Evolutionary conservation across 2,888 invertebrate species (phyloP), one percentile per base, ranked within the genome.

Genomic region (Rutpela maculata): DNA sequence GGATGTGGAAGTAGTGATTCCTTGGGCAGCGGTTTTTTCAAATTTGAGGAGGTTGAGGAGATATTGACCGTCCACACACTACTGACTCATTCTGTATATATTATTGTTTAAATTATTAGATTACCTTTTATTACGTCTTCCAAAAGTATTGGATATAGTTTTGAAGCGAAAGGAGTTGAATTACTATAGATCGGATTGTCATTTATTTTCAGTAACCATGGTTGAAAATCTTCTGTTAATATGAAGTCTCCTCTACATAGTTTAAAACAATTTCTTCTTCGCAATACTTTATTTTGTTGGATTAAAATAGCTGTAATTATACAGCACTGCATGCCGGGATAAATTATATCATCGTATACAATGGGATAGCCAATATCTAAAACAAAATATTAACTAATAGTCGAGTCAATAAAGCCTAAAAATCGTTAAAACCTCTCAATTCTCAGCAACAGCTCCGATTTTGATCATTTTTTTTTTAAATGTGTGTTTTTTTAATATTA

Each of bases 181-280:
- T 94, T 92, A 78, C 93, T 91, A 89, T 98, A 93, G 89, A 97
- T 95, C 0, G 98, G 98, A 86, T 95, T 95, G 1, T 96, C 95
- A 91, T 98, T 98, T 81, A 98, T 97, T 91, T 98, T 98, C 84
- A 98, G 95, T 78, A 98, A 90, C 95, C 97, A 97, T 0, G 97
- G 97, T 79, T 93, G 92, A 84, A 94, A 95, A 85, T 96, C 94
- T 85, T 97, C 95, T 75, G 96, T 95, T 55, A 98, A 89, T 91
- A 98, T 95, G 88, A 98, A 98, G 90, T 98, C 98, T 71, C 97
- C 97, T 7, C 98, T 98, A 87, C 96, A 98, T 55, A 97, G 88
- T 89, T 98, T 98, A 89, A 97, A 98, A 75, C 95, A 94, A 85
- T 95, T 95, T 85, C 93, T 93, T 78, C 93, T 91, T 19, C 92